Conservation (phyloP, 2,888 invertebrate species). For the Lasioglossum pauxillum region DNA sequence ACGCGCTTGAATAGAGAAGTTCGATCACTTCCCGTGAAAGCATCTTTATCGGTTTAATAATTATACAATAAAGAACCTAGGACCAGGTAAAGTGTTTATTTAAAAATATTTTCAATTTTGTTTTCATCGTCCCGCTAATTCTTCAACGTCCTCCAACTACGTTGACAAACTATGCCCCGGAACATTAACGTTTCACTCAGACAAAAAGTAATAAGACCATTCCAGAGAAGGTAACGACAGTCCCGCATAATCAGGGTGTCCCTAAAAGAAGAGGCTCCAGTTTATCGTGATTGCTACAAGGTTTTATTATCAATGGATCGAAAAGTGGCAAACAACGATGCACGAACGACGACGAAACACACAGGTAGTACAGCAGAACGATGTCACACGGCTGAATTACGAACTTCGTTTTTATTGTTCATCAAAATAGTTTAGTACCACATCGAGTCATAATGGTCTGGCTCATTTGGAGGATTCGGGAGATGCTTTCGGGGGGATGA, state of each 20-base stretch:
- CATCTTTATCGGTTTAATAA: not conserved
- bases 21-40: not conserved
- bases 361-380: constrained; percentile 64
- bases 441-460: constrained; percentile 60
- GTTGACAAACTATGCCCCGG: constrained; percentile 1
- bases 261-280: constrained; percentile 41
- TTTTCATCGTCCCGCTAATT: not conserved
- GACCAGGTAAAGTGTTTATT: not conserved
- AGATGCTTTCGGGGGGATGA: not conserved
- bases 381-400: constrained; percentile 71
- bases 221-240: constrained; percentile 17
- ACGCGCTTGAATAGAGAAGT: not conserved
- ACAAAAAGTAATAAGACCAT: constrained; percentile 16
- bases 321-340: constrained; percentile 45
- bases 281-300: constrained; percentile 39
- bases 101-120: not conserved
- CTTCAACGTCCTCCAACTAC: not conserved
- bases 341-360: constrained; percentile 55
- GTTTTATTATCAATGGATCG: constrained; percentile 53
- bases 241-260: not conserved
- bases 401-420: constrained; percentile 79
- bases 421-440: constrained; percentile 79
- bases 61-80: not conserved
- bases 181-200: not conserved
- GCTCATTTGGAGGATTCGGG: not conserved